Percentiles rank a stretch among this genome's conserved stretches.
phyloP scores from a whole-genome alignment of 2,888 invertebrate species.

The Lasioglossum villosulum region DNA sequence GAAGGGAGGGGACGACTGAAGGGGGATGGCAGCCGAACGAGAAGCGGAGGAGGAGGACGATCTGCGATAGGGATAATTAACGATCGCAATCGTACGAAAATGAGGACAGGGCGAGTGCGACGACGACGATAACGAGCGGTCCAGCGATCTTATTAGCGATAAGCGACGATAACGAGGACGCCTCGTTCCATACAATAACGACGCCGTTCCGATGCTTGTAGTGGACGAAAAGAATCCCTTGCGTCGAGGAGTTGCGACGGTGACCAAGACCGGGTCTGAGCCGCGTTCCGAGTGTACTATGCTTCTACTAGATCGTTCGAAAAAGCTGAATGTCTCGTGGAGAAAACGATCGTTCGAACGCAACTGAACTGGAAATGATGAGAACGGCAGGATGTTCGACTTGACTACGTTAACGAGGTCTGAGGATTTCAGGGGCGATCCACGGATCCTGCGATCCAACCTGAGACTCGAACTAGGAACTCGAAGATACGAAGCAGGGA shows the following conservation, averaged over 20 bases:
- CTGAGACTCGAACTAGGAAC: not conserved
- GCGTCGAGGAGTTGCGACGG: constrained; percentile 38
- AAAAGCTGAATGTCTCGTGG: constrained; percentile 17
- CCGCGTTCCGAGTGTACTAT: constrained; percentile 39
- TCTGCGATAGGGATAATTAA: constrained; percentile 83
- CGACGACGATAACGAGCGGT: constrained; percentile 82
- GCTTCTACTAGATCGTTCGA: constrained; percentile 30
- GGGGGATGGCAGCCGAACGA: constrained; percentile 34
- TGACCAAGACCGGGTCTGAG: constrained; percentile 32
- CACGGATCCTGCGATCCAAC: not conserved
- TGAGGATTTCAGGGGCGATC: not conserved
- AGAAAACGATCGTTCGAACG: not conserved
- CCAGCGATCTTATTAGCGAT: constrained; percentile 83
- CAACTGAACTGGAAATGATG: not conserved
- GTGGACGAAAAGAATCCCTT: constrained; percentile 54
- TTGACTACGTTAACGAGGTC: not conserved
- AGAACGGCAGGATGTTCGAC: not conserved
- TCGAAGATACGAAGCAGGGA: not conserved
- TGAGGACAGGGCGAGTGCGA: constrained; percentile 79
- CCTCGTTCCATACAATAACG: constrained; percentile 78
- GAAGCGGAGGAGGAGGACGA: constrained; percentile 65
- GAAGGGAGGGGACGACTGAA: not conserved
- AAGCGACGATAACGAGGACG: constrained; percentile 80
- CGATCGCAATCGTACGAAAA: constrained; percentile 83
- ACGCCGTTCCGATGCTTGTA: constrained; percentile 71